Conservation (phyloP, 1,140 invertebrate species). For the Drosophila ambigua region DNA sequence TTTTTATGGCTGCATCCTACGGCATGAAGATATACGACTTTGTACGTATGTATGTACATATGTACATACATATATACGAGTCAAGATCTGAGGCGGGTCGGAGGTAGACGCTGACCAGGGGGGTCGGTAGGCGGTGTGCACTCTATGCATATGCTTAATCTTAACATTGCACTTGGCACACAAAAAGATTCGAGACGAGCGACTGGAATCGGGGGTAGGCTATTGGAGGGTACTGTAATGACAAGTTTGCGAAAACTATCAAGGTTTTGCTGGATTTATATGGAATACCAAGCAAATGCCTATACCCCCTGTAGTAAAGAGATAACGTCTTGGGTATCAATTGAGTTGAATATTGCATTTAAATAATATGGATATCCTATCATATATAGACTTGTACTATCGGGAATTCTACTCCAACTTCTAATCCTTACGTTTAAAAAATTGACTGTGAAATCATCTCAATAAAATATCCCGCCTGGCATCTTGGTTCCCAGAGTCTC, state of each 20-base stretch:
- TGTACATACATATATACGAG: too few relatives aligned
- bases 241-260: slow-evolving; percentile 34
- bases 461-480: too few relatives aligned
- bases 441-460: too few relatives aligned
- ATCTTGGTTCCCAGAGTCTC: too few relatives aligned
- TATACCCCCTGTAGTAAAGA: not conserved
- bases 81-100: not conserved
- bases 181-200: slow-evolving; percentile 43
- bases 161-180: slow-evolving; percentile 71
- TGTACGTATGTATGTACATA: too few relatives aligned
- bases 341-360: too few relatives aligned
- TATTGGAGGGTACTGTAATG: slow-evolving; percentile 30
- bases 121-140: not conserved
- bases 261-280: slow-evolving; percentile 30
- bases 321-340: not conserved
- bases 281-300: slow-evolving; percentile 14
- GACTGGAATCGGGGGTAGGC: slow-evolving; percentile 24
- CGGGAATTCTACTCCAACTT: too few relatives aligned
- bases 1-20: slow-evolving; percentile 67
- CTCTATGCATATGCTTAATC: slow-evolving; percentile 49
- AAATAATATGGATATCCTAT: too few relatives aligned
- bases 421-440: too few relatives aligned
- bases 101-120: not conserved
- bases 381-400: too few relatives aligned
- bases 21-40: slow-evolving; percentile 28